Conservation (phyloP, 2,888 invertebrate genomes). For the Tanypteryx hageni region DNA sequence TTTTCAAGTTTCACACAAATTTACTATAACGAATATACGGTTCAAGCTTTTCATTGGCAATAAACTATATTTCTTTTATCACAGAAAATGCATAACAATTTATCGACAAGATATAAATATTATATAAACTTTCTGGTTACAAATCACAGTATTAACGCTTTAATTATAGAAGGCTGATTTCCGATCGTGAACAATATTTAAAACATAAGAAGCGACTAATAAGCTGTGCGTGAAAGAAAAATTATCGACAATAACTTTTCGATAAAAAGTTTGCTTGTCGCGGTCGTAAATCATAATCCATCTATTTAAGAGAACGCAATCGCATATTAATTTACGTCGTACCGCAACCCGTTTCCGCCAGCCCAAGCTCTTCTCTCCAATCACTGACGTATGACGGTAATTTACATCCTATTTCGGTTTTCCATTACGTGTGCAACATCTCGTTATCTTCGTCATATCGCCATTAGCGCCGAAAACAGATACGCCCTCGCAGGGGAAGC, state of each 20-base stretch:
- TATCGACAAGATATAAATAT: no score
- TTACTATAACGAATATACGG: no score
- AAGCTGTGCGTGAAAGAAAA: not conserved
- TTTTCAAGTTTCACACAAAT: no score
- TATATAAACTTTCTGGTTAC: no score
- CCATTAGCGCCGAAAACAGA: conserved; percentile 17
- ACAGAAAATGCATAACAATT: no score
- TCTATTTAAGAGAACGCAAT: not conserved
- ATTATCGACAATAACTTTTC: not conserved
- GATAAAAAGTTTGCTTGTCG: not conserved
- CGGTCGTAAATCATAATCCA: not conserved
- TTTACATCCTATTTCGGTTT: conserved; percentile 15
- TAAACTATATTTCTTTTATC: no score
- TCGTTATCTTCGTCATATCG: conserved; percentile 25
- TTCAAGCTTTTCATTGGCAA: no score
- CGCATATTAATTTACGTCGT: not conserved
- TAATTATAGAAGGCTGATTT: no score
- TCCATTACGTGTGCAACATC: conserved; percentile 32
- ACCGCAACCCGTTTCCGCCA: not conserved
- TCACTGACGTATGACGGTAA: conserved; percentile 20
- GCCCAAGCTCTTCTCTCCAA: conserved; percentile 2
- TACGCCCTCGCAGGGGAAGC: not conserved
- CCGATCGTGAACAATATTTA: no score
- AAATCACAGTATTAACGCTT: no score
- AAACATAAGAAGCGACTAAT: no score